Evolutionary conservation across 2,113 vertebrate species (phyloP), one percentile per base, ranked within the genome.

Genomic region (Drymodes brunneopygia): DNA sequence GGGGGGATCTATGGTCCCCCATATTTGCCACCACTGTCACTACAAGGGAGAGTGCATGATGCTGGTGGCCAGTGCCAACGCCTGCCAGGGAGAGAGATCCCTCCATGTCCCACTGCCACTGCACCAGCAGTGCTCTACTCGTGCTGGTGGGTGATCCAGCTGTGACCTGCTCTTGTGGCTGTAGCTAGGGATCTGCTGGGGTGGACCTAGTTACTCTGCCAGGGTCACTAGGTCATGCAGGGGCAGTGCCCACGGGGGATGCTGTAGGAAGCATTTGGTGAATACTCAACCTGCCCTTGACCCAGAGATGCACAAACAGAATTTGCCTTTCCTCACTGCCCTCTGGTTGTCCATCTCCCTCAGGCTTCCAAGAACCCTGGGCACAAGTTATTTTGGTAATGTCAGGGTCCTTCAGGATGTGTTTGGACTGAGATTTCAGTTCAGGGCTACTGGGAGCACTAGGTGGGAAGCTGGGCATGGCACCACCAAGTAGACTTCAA

Each of bases 141-240:
- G 0, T 2, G 4, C 31, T 38, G n/a, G 31, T 4, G 24, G 33
- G 51, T 1, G 3, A 54, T 84, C 53, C 3, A 9, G 18, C 50
- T 42, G 61, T 7, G 7, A 69, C 54, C 12, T 0, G 0, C 65
- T 74, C 60, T 0, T 0, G 14, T 3, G 16, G 45, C 45, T 21
- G 27, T 2, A 10, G 19, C 2, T 44, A 21, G 42, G 57, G 31
- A 28, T 82, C 29, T 1, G 0, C 33, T 64, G 54, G 50, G 29
- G 20, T 64, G 28, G 25, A 64, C 42, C 24, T 15, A 61, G 16
- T 4, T 6, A 42, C 64, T 56, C 64, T 50, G 0, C 31, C 0
- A 1, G 18, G 48, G 56, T 62, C 71, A 54, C 5, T 11, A 10
- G 8, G 40, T n/a, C 4, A 5, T 15, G 35, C 28, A 58, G 11